Evolutionary conservation across 2,888 invertebrate genomes (phyloP).

Genomic region (Eupithecia centaureata): DNA sequence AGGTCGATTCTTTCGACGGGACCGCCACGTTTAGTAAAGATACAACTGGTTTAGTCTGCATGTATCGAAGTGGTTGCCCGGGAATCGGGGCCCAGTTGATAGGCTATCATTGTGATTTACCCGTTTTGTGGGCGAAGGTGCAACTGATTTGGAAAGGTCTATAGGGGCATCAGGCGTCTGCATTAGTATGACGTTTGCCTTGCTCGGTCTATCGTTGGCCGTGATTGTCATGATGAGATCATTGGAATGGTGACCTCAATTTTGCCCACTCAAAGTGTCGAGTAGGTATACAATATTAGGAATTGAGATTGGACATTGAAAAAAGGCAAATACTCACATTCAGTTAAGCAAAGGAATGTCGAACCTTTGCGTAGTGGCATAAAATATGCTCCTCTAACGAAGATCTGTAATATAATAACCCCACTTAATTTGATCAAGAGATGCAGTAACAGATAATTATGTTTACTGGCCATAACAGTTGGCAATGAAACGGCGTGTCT

Average conservation of each 20-base stretch:
- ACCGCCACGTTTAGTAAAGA: too few species aligned
- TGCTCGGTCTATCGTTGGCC: background rate
- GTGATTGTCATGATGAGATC: constrained; percentile 8
- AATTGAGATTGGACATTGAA: background rate
- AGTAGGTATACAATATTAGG: background rate
- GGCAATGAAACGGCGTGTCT: constrained; percentile 16
- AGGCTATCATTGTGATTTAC: constrained; percentile 41
- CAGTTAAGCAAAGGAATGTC: background rate
- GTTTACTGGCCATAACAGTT: constrained; percentile 4
- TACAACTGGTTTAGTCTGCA: too few species aligned
- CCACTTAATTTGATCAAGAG: background rate
- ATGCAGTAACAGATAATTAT: constrained; percentile 11
- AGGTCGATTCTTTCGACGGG: too few species aligned
- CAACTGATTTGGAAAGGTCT: constrained; percentile 5
- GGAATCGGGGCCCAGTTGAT: constrained; percentile 5
- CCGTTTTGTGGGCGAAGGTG: constrained; percentile 27
- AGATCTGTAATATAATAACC: background rate
- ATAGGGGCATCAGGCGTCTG: background rate
- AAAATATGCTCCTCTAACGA: background rate
- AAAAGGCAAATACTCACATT: background rate
- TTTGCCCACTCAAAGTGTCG: constrained; percentile 3
- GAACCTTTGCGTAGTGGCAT: background rate
- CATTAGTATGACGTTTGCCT: background rate
- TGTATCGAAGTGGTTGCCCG: background rate
- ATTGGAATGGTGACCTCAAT: constrained; percentile 8